These are phyloP conservation scores for Aphelenchoides fujianensis DNA, from an alignment of 1,140 invertebrate genomes.

Conservation along the genomic window DNA sequence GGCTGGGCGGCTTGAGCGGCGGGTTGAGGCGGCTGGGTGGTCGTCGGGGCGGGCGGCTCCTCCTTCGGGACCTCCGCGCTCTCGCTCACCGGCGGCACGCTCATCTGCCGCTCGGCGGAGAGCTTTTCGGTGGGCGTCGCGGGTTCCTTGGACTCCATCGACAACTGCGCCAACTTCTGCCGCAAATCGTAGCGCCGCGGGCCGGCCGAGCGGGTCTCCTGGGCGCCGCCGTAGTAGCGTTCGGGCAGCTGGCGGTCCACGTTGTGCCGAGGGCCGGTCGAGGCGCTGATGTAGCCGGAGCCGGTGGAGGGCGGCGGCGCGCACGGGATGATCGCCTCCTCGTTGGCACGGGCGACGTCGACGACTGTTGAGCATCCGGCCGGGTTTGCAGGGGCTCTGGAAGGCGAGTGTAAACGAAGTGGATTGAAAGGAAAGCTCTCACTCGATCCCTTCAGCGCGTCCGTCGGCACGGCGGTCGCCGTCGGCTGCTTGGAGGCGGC, in stretches of 20 bases:
- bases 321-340: slow-evolving; percentile 13
- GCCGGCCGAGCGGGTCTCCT: slow-evolving; percentile 5
- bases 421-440: too few species aligned
- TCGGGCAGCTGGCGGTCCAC: slow-evolving; percentile 39
- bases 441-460: background rate
- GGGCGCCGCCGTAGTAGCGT: slow-evolving; percentile 42
- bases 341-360: background rate
- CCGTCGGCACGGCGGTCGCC: background rate
- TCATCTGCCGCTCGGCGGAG: background rate
- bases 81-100: background rate
- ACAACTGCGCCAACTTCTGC: slow-evolving; percentile 36
- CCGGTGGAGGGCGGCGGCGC: slow-evolving; percentile 19
- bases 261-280: slow-evolving; percentile 28
- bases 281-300: slow-evolving; percentile 49
- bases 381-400: background rate
- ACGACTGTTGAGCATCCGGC: background rate
- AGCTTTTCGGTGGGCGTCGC: slow-evolving; percentile 20
- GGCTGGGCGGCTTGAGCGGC: slow-evolving; percentile 19
- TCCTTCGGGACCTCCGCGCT: background rate
- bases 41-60: background rate
- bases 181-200: slow-evolving; percentile 31
- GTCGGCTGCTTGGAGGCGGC: slow-evolving; percentile 24
- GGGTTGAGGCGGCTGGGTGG: background rate
- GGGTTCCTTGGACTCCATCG: slow-evolving; percentile 30
- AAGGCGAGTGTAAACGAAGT: slow-evolving; percentile 1